Base-by-base conservation (phyloP, 2,888 invertebrate genomes). In the Dyspetes luteomarginatus region DNA sequence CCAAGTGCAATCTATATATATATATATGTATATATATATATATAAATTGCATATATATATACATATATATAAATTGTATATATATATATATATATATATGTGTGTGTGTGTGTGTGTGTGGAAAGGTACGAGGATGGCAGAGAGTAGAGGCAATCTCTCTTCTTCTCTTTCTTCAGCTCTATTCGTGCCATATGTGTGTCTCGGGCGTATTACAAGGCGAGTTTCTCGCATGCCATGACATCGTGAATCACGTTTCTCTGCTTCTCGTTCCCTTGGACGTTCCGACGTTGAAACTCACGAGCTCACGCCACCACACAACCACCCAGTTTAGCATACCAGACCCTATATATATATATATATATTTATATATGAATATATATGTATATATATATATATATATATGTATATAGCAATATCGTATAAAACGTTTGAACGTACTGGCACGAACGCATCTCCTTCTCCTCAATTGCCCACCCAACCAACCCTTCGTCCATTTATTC, bases 241-340 rank as follows among this genome's bases (percentile, higher is more conserved):
- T 60, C 64, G 80, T 83, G 82, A 83, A 83, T 83, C 83, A 82
- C 78, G 78, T 67, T 48, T 4, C n/a, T 56, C 72, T 68, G 15
- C 58, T n/a, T n/a, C 76, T 72, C 69, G 74, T 74, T 74, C 78
- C 28, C 78, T 68, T 41, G 48, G 74, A 79, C 78, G 56, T 79
- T 69, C 43, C 64, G 65, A 79, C 78, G 78, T 74, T 79, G 55
- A 74, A 79, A 79, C 78, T 74, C 74, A 64, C 78, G 74, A 74
- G 68, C 73, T 69, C 78, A 74, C 78, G 74, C 78, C 78, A 79
- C 64, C 74, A 43, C 9, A 28, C 58, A 56, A 48, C 58, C 41
- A 60, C 15, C 48, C 69, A 41, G 36, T 64, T 79, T 69, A 74
- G 41, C 74, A 69, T 74, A 64, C 48, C 50, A 58, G 56, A 64